Base-by-base conservation (phyloP, 2,888 invertebrate species). In the Nomada lathburiana region DNA sequence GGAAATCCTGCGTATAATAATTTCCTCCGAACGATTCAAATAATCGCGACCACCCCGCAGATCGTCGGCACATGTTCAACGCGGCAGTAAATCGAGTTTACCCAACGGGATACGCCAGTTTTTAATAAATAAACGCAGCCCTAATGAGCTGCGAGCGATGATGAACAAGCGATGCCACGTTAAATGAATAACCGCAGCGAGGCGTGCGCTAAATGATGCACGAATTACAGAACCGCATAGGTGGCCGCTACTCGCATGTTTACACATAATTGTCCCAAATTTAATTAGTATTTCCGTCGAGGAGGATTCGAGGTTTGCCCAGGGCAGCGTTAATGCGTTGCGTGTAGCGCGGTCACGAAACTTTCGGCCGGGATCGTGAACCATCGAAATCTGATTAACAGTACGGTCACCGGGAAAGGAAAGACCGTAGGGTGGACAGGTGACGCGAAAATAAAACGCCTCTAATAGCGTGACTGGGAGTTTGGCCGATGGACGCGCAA, bases 401-500 rank as follows among this genome's bases (percentile, higher is more conserved):
- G 73, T 47, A 67, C 11, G 62, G 55, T 67, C 18, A 65, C 7
- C 62, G 23, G n/a, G 18, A 10, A 23, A 64, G 10, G n/a, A 59
- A 53, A 55, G 50, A 60, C 44, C 9, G 7, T 50, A 36, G 11
- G 44, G 3, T 11, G n/a, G 9, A 29, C 26, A n/a, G 36, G 26
- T 50, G 75, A 75, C 76, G 82, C 84, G 23, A 72, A 81, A 89
- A 88, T 83, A 85, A 88, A 88, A 89, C 77, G 75, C 81, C 84
- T 89, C 88, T 88, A 87, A 89, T 11, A 13, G 86, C 87, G 89
- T 79, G 76, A 65, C 67, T 70, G 55, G 55, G 67, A 77, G 71
- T 76, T 79, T 59, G 57, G 36, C 23, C 64, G 44, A 67, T 11
- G 65, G 59, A n/a, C 72, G 72, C 62, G 52, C 77, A 50, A 63